Evolutionary conservation across 2,888 invertebrate species (phyloP).

Genomic region (Callyntrura guangdongensis): DNA sequence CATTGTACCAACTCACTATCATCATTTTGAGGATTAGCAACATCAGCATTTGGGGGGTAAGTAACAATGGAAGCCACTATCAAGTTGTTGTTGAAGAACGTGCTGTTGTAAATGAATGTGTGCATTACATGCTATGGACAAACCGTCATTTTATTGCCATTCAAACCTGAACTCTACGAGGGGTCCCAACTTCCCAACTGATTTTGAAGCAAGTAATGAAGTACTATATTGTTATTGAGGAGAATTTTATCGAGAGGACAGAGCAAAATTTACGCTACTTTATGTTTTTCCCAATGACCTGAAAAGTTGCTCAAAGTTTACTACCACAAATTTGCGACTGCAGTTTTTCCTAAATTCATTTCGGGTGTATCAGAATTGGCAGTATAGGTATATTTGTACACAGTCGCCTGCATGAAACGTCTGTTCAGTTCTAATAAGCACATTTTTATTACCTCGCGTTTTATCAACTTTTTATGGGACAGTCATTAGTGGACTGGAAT

Average conservation of each 20-base stretch:
- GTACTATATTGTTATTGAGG: neutral
- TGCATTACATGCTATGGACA: neutral
- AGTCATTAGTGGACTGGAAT: no score
- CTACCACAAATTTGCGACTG: no score
- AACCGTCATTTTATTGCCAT: conserved; percentile 42
- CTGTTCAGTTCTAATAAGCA: no score
- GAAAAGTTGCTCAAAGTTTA: neutral
- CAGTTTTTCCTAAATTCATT: no score
- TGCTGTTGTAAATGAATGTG: neutral
- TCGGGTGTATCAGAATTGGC: no score
- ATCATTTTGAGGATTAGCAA: neutral
- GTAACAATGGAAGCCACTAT: neutral
- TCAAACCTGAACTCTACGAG: neutral
- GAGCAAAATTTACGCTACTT: conserved; percentile 7
- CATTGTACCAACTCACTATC: neutral
- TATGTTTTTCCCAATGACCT: conserved; percentile 11
- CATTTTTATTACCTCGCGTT: no score
- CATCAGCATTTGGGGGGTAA: neutral
- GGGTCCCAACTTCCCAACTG: neutral
- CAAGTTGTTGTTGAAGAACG: neutral
- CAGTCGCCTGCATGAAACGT: no score
- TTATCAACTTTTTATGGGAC: no score
- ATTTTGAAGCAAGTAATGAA: neutral
- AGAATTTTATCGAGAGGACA: neutral
- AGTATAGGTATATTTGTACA: no score